Conservation (phyloP, 2,113 vertebrate species). For the Nasalis larvatus region DNA sequence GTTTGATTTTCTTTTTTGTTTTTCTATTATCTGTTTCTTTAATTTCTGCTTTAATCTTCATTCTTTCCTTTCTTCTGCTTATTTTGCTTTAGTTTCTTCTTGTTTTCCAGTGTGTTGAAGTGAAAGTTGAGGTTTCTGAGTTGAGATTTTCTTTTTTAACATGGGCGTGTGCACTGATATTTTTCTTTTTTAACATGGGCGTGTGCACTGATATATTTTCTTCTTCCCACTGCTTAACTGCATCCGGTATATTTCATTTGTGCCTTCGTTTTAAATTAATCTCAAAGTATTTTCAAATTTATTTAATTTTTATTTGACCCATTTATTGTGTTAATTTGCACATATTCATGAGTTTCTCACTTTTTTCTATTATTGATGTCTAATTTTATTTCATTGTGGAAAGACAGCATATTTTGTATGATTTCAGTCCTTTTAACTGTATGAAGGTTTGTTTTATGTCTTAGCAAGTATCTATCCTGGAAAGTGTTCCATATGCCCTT, state of each 20-base stretch:
- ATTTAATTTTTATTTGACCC: not conserved
- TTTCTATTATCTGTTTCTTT: not conserved
- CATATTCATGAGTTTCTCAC: not conserved
- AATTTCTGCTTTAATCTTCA: not conserved
- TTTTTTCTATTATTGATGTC: not conserved
- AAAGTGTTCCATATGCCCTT: not conserved
- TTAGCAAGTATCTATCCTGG: not conserved
- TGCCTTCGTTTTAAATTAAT: too few species aligned
- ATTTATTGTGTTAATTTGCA: not conserved
- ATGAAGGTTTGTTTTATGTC: not conserved
- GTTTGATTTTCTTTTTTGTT: not conserved
- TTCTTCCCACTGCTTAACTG: not conserved
- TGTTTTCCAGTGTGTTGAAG: not conserved
- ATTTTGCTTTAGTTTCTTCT: not conserved
- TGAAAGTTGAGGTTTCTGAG: not conserved
- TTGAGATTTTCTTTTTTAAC: not conserved
- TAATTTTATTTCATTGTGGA: not conserved
- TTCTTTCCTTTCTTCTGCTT: not conserved
- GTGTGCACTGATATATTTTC: fast-evolving
- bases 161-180: not conserved
- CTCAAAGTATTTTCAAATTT: not conserved
- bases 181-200: not conserved
- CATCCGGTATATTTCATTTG: not conserved
- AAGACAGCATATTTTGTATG: not conserved
- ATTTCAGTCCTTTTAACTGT: not conserved